Conservation (phyloP, 2,113 vertebrate species). For the Sialia sialis region DNA sequence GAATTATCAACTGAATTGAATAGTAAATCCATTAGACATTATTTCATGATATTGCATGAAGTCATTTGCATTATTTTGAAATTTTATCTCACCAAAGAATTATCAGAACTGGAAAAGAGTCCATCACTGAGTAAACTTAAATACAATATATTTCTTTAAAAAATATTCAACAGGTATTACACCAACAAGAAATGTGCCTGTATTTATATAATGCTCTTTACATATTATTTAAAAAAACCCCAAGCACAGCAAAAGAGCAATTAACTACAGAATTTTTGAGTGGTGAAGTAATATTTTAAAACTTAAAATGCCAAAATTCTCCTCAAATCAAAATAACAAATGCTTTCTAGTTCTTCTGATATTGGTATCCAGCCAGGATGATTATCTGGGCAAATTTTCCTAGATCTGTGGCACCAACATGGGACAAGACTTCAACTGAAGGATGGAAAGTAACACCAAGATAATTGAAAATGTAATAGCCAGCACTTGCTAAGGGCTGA, state of each 20-base stretch:
- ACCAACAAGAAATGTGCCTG: not conserved
- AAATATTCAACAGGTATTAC: not conserved
- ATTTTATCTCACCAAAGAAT: not conserved
- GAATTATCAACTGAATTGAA: not conserved
- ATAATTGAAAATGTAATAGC: not conserved
- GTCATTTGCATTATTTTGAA: not conserved
- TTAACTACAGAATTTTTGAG: not conserved
- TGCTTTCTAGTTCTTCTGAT: not conserved
- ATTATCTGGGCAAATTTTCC: not conserved
- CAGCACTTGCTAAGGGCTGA: not conserved
- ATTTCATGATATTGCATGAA: not conserved
- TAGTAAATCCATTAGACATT: not conserved
- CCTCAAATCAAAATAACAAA: conserved; percentile 1
- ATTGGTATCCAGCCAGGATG: not conserved
- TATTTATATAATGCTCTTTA: not conserved
- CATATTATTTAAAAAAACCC: accelerated
- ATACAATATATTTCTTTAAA: not conserved
- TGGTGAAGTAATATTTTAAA: not conserved
- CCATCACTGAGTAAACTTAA: not conserved
- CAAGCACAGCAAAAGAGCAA: not conserved
- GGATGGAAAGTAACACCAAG: not conserved
- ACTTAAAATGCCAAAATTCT: not conserved
- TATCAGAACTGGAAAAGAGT: not conserved
- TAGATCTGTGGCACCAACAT: not conserved
- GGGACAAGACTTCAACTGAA: not conserved